These are phyloP conservation scores for Aphodius granarius DNA, from an alignment of 2,888 invertebrate genomes.

Conservation along the genomic window DNA sequence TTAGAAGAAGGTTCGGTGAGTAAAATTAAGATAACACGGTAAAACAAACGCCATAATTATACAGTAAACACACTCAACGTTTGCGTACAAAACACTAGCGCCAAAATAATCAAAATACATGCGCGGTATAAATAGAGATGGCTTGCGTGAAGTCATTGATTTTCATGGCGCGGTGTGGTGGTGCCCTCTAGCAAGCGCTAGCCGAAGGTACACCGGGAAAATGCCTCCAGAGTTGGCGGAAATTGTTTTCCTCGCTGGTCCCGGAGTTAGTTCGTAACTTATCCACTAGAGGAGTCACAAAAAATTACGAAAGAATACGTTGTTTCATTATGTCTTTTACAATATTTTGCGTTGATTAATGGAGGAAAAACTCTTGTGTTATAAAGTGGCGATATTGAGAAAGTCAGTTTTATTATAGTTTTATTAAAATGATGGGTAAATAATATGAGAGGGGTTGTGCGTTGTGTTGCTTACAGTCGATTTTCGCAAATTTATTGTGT, in stretches of 20 bases:
- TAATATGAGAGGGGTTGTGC: too few species aligned
- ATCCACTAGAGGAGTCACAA: not conserved
- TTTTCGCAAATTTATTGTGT: too few species aligned
- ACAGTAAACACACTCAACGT: not conserved
- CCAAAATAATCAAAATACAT: not conserved
- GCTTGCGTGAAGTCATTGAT: not conserved
- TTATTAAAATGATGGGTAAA: too few species aligned
- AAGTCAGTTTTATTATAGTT: not conserved
- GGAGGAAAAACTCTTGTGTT: not conserved
- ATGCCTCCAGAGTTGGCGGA: not conserved
- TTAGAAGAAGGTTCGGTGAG: not conserved
- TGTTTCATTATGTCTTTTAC: not conserved
- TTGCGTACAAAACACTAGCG: not conserved
- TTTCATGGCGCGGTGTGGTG: not conserved
- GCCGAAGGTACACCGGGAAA: slow-evolving; percentile 11
- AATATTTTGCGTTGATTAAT: not conserved
- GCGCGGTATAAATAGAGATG: not conserved
- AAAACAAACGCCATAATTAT: not conserved
- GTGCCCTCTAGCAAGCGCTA: slow-evolving; percentile 24
- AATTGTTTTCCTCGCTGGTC: not conserved
- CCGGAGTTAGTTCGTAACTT: not conserved
- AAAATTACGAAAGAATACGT: not conserved
- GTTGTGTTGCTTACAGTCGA: too few species aligned
- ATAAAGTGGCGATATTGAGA: not conserved
- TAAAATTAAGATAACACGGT: not conserved